These are phyloP conservation scores for Eristalis intricaria DNA, from an alignment of 2,888 invertebrate species.

Conservation along the genomic window DNA sequence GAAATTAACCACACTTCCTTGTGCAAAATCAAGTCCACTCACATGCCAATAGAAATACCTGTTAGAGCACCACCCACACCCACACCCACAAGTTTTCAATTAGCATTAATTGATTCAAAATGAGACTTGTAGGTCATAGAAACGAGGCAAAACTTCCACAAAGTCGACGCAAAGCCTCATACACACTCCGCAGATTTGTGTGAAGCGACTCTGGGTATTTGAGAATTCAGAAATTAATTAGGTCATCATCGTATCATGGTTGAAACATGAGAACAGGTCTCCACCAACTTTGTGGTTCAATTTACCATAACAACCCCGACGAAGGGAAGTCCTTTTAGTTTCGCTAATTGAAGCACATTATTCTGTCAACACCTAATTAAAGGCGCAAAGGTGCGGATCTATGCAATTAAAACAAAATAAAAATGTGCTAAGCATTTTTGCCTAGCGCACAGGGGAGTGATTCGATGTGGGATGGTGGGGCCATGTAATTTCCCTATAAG, in stretches of 20 bases:
- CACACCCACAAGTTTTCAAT: background rate
- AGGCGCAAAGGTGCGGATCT: background rate
- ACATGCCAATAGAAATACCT: background rate
- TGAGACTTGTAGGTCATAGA: conserved; percentile 5
- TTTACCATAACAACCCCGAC: background rate
- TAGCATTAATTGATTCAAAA: conserved; percentile 12
- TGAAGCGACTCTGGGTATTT: background rate
- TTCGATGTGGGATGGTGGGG: background rate
- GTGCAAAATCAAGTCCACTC: background rate
- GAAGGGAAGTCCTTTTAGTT: background rate
- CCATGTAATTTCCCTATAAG: conserved; percentile 38
- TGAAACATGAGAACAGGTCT: conserved; percentile 4
- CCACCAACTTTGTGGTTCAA: background rate
- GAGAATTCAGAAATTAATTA: conserved; percentile 9
- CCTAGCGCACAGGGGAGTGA: background rate
- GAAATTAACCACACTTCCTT: background rate
- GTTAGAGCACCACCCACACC: background rate
- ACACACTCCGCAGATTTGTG: too few relatives aligned
- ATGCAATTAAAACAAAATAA: conserved; percentile 27
- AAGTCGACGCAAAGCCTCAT: background rate
- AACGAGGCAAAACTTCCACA: background rate
- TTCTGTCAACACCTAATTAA: conserved; percentile 25
- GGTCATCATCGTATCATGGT: background rate
- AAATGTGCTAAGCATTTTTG: conserved; percentile 10
- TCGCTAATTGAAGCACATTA: conserved; percentile 32